Evolutionary conservation across 1,140 invertebrate genomes (phyloP).

Genomic region (Lordiphosa collinella): DNA sequence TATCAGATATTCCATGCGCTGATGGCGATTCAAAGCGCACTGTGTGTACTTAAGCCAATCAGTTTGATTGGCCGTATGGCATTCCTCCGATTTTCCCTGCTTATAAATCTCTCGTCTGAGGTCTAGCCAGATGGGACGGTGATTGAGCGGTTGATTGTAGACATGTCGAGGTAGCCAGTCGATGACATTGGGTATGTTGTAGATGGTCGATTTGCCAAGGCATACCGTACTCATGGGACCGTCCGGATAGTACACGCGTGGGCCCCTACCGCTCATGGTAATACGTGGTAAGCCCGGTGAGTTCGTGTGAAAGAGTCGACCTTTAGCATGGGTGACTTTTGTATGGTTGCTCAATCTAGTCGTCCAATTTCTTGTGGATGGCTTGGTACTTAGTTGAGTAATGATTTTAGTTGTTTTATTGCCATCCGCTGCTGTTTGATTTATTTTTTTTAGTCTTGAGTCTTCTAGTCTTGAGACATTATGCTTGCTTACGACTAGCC

Average conservation of each 20-base stretch:
- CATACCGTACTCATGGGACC: constrained; percentile 1
- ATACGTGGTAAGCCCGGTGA: neutral
- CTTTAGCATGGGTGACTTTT: no score
- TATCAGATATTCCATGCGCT: constrained; percentile 15
- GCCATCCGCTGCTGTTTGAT: no score
- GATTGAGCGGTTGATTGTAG: neutral
- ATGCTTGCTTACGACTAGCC: no score
- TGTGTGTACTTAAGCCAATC: neutral
- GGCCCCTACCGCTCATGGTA: neutral
- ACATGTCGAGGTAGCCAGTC: neutral
- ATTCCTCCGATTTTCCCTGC: neutral
- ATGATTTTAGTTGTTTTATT: no score
- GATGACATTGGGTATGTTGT: constrained; percentile 1
- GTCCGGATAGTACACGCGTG: neutral
- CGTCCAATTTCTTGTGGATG: no score
- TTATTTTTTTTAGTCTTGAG: no score
- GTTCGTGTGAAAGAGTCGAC: neutral
- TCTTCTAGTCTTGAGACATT: no score
- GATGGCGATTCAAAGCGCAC: constrained; percentile 1
- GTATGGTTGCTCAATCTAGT: no score
- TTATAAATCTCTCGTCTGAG: neutral
- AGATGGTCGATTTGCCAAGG: neutral
- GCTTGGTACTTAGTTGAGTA: no score
- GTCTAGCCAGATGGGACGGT: neutral
- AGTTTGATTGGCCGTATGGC: neutral